phyloP scores from a whole-genome alignment of 2,113 vertebrate genomes.

The Ivindomyrus marchei region DNA sequence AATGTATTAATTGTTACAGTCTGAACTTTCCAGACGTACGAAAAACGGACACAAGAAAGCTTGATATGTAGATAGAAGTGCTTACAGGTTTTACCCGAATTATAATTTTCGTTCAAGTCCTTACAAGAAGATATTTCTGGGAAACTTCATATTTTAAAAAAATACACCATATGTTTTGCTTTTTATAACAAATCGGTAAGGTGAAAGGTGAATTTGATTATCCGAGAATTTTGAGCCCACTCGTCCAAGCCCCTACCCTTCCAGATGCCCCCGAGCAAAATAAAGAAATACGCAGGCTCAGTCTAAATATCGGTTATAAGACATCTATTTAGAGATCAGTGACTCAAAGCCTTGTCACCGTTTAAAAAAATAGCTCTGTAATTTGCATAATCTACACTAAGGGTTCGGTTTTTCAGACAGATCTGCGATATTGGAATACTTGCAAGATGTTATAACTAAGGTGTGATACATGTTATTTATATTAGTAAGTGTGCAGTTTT shows the following conservation, averaged over 20 bases:
- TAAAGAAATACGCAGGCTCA: not conserved
- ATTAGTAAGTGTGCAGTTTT: not conserved
- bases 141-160: not conserved
- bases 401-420: not conserved
- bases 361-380: not conserved
- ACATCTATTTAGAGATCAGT: not conserved
- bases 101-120: not conserved
- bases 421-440: not conserved
- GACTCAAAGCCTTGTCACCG: not conserved
- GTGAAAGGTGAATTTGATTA: not conserved
- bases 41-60: not conserved
- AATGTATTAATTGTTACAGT: not conserved
- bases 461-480: not conserved
- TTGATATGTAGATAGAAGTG: not conserved
- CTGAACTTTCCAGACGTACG: constrained; percentile 6
- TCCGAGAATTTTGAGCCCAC: not conserved
- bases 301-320: constrained; percentile 9
- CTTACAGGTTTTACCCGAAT: constrained; percentile 1
- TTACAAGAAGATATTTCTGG: not conserved
- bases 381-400: not conserved
- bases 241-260: not conserved
- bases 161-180: not conserved
- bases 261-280: not conserved
- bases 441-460: not conserved
- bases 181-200: not conserved